Evolutionary conservation across 1,140 invertebrate species (phyloP), one percentile per base, ranked within the genome.

Genomic region (Orussus abietinus): DNA sequence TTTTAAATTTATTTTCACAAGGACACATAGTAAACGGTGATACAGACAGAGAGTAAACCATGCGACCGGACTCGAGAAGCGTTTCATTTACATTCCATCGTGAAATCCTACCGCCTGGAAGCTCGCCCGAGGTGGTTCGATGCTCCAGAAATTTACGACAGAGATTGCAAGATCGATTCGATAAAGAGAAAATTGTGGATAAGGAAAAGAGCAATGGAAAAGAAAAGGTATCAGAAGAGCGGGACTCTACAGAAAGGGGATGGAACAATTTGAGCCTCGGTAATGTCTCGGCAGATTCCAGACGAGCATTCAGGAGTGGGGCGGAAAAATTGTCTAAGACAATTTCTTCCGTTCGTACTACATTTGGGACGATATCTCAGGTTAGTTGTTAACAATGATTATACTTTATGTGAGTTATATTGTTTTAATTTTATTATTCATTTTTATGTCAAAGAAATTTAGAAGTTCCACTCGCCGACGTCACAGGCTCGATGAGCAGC

Each of bases 301-400:
- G 75, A 45, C 68, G 68, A 46, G 72, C 61, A 3, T 47, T 80
- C 4, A 61, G 77, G 43, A 74, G 58, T 46, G 66, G 78, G 9
- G 76, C 75, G 9, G 77, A 79, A 18, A 78, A 74, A 47, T 59
- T 81, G 10, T 75, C 77, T 3, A 79, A 71, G 55, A 80, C 79
- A 2, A 77, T 81, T 45, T 77, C 75, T 19, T 75, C 67, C 9
- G 74, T 82, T 3, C 66, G 76, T 46, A 73, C 75, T 3, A 76
- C 75, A 3, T 64, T 82, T 40, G 79, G 76, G 17, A 76, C 73
- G 5, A 66, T 81, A 42, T 78, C 80, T 12, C 80, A 81, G 70
- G 80, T 80, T 56, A 45, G 31, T 9, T 33, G 33, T 49, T 21
- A 28, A n/a, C 29, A 40, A 34, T 29, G 14, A 31, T 35, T 20